Evolutionary conservation across 2,888 invertebrate genomes (phyloP), one percentile per base, ranked within the genome.

Genomic region (Trichopria drosophilae): DNA sequence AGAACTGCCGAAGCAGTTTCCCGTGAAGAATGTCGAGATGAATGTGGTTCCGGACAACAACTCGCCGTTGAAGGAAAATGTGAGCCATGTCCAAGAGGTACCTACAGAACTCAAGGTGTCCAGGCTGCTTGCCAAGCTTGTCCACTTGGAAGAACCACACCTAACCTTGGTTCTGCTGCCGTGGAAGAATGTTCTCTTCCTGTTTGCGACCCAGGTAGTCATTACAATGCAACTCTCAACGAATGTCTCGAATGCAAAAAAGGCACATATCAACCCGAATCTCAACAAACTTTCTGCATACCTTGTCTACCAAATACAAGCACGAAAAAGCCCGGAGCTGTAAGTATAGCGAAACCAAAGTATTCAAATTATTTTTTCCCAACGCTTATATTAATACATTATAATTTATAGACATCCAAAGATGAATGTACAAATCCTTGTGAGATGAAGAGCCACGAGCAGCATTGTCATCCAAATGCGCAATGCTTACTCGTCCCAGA

Each of bases 181-280:
- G 82, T 90, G 6, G 93, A 93, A 68, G 93, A 95, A 72, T 97
- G 97, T 76, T 91, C 94, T 1, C 78, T 96, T 37, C 96, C 94
- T 7, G 90, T 92, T 41, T 93, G 93, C 73, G 68, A 74, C 65
- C 67, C 70, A 79, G 89, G 95, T 46, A 87, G 87, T 13, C 93
- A 88, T 75, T 81, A 96, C 62, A 93, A 95, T 73, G 86, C 85
- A 16, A 90, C 90, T 0, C 81, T 89, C 54, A 93, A 94, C 72
- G 85, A 84, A 62, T 97, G 97, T 69, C 79, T 90, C 40, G 83
- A 85, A 53, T 97, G 97, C 73, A 88, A 88, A 61, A 90, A 90
- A 74, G 93, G 93, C 57, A 91, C 85, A 50, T 97, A 93, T 73
- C 96, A 94, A 73, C 82, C 93, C 1, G 90, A 92, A 65, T 82